These are phyloP conservation scores for Coranthus polyacanthus DNA, from an alignment of 2,797 vertebrate genomes.

Conservation along the genomic window DNA sequence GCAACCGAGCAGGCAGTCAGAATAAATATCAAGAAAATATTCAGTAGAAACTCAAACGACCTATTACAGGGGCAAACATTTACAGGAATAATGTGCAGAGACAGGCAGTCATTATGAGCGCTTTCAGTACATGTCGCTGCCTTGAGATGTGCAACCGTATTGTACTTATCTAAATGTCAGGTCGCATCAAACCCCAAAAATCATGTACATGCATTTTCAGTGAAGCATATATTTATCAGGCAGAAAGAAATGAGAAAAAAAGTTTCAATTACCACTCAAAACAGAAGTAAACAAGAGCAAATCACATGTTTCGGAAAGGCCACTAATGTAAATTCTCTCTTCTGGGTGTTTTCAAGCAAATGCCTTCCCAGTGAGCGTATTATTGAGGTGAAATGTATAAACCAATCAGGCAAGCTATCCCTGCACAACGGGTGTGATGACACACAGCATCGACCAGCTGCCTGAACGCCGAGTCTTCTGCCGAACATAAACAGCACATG, in stretches of 20 bases:
- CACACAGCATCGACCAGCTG: slow-evolving; percentile 59
- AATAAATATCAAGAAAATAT: slow-evolving; percentile 13
- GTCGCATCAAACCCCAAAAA: slow-evolving; percentile 6
- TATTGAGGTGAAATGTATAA: slow-evolving; percentile 40
- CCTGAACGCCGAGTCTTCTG: slow-evolving; percentile 7
- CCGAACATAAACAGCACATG: slow-evolving; percentile 58
- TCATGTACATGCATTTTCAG: neutral
- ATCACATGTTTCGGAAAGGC: slow-evolving; percentile 19
- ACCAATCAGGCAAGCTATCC: slow-evolving; percentile 28
- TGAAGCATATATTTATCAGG: slow-evolving; percentile 21
- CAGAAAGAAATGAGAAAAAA: slow-evolving; percentile 9
- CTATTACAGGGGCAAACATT: neutral
- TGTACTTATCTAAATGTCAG: slow-evolving; percentile 29
- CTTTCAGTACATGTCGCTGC: slow-evolving; percentile 9
- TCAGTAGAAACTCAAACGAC: neutral
- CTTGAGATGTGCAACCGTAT: slow-evolving; percentile 1
- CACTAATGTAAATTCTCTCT: slow-evolving; percentile 47
- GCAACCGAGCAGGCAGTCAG: neutral
- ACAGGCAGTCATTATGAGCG: slow-evolving; percentile 7
- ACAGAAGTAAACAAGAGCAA: slow-evolving; percentile 42
- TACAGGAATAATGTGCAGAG: slow-evolving; percentile 18
- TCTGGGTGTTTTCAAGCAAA: slow-evolving; percentile 56
- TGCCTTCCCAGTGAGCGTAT: slow-evolving; percentile 39
- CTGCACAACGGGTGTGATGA: slow-evolving; percentile 23
- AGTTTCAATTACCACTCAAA: slow-evolving; percentile 3